These are phyloP conservation scores for Indicator indicator DNA, from an alignment of 2,113 vertebrate genomes.

Conservation along the genomic window DNA sequence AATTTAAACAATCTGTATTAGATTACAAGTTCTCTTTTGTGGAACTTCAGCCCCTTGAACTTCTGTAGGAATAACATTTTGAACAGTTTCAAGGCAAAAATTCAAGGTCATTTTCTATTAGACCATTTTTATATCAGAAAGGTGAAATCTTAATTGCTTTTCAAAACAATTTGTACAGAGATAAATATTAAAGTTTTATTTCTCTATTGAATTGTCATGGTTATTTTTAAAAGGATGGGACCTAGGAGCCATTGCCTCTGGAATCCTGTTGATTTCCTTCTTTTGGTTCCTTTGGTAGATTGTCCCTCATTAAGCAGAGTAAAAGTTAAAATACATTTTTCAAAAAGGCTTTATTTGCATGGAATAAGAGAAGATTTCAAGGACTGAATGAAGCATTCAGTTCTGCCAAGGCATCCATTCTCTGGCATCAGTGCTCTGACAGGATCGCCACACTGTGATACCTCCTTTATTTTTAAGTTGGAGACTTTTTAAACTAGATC, in stretches of 20 bases:
- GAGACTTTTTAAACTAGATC: not conserved
- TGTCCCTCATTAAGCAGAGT: not conserved
- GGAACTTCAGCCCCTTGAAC: not conserved
- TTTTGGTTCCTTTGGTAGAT: not conserved
- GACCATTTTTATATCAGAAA: not conserved
- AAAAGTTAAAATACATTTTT: too few species aligned
- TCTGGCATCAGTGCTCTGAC: slow-evolving; percentile 20
- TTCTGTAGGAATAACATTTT: not conserved
- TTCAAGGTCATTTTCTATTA: not conserved
- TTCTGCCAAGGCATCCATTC: slow-evolving; percentile 41
- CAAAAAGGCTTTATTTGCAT: not conserved
- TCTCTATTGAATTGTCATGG: not conserved
- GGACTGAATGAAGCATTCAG: slow-evolving; percentile 32
- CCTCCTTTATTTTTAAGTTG: slow-evolving; percentile 34
- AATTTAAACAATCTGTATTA: not conserved
- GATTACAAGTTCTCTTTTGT: not conserved
- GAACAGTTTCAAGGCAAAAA: not conserved
- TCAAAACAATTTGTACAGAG: not conserved
- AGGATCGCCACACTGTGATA: slow-evolving; percentile 34
- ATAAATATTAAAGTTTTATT: not conserved
- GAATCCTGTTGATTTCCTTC: not conserved
- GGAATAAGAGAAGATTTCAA: slow-evolving; percentile 6
- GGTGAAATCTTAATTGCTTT: slow-evolving; percentile 1
- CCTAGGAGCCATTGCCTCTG: not conserved
- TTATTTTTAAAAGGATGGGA: not conserved